phyloP scores from a whole-genome alignment of 2,888 invertebrate genomes.

The Cryptosula pallasiana region DNA sequence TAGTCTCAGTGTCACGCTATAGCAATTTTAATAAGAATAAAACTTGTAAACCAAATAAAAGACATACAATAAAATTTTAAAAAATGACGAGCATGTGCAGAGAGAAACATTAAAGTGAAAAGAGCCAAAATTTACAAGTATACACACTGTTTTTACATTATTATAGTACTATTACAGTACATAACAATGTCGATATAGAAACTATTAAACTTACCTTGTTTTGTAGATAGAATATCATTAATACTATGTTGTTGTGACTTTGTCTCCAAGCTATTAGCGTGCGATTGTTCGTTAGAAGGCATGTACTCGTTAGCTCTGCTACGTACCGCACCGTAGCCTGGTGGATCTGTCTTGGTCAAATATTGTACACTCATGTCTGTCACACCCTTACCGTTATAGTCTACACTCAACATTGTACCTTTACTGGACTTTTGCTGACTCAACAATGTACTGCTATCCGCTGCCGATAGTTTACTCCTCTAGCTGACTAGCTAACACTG shows the following conservation, averaged over 20 bases:
- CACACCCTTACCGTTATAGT: not conserved
- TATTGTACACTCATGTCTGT: constrained; percentile 17
- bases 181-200: too few species aligned
- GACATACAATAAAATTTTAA: too few species aligned
- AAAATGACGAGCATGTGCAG: too few species aligned
- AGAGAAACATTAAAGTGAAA: too few species aligned
- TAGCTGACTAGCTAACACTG: not conserved
- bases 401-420: not conserved
- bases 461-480: not conserved
- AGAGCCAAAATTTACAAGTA: too few species aligned
- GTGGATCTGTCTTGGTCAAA: constrained; percentile 5
- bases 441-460: not conserved
- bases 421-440: not conserved
- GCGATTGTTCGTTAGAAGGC: not conserved
- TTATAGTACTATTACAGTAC: too few species aligned
- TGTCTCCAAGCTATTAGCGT: not conserved
- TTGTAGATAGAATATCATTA: constrained; percentile 15
- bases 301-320: not conserved
- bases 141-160: too few species aligned
- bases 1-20: too few species aligned
- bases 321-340: not conserved
- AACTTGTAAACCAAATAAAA: too few species aligned
- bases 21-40: too few species aligned
- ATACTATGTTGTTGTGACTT: constrained; percentile 15
- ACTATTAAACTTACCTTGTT: constrained; percentile 21